phyloP scores from a whole-genome alignment of 2,888 invertebrate species.

The Aradus depressus region DNA sequence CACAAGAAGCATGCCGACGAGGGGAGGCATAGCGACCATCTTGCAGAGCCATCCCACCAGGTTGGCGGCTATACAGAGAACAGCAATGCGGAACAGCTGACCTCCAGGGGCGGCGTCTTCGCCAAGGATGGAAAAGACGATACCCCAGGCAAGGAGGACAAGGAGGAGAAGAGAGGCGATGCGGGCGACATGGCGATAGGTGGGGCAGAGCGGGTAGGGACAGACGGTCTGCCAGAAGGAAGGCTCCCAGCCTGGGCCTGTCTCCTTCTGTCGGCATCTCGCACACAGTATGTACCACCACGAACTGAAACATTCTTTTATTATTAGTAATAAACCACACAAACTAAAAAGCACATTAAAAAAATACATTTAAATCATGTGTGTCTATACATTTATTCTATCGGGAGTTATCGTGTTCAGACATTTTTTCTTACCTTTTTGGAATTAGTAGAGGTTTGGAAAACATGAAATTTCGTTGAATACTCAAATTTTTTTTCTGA shows the following conservation, averaged over 20 bases:
- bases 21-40: slow-evolving; percentile 66
- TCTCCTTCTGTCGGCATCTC: slow-evolving; percentile 63
- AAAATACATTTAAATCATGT: neutral
- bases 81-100: slow-evolving; percentile 64
- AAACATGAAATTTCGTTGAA: too few species aligned
- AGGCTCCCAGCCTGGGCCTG: slow-evolving; percentile 71
- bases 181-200: slow-evolving; percentile 72
- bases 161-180: slow-evolving; percentile 59
- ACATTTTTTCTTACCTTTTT: too few species aligned
- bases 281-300: slow-evolving; percentile 75
- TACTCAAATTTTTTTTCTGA: neutral
- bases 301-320: slow-evolving; percentile 53
- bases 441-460: too few species aligned
- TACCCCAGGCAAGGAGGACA: slow-evolving; percentile 63
- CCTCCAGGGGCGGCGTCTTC: slow-evolving; percentile 73
- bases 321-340: too few species aligned
- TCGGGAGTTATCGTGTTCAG: too few species aligned
- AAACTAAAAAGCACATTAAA: too few species aligned
- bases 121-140: slow-evolving; percentile 64
- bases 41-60: slow-evolving; percentile 74
- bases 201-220: slow-evolving; percentile 75
- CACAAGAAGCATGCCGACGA: slow-evolving; percentile 77
- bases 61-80: slow-evolving; percentile 62
- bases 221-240: slow-evolving; percentile 67
- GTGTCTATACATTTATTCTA: neutral